Conservation (phyloP, 2,888 invertebrate species). For the Oligia fasciuncula region DNA sequence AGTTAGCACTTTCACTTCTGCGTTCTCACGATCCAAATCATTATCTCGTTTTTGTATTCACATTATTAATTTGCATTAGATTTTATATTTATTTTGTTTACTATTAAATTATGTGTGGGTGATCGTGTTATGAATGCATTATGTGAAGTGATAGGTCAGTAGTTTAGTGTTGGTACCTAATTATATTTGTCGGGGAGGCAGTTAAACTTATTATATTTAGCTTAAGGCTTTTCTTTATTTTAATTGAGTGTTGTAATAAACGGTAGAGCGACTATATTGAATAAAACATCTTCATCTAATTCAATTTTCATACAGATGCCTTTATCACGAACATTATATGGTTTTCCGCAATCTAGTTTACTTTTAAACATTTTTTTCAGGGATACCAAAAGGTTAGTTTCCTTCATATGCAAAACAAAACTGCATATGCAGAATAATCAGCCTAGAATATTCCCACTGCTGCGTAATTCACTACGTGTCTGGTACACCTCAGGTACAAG, state of each 20-base stretch:
- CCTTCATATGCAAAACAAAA: not conserved
- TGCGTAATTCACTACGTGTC: not conserved
- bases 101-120: slow-evolving; percentile 48
- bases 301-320: no score
- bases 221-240: not conserved
- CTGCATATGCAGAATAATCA: not conserved
- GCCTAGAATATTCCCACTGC: not conserved
- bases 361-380: not conserved
- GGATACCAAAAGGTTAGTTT: not conserved
- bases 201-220: slow-evolving; percentile 17
- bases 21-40: slow-evolving; percentile 70
- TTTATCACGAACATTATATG: not conserved
- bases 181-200: slow-evolving; percentile 39
- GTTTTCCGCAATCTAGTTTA: not conserved
- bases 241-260: slow-evolving; percentile 9
- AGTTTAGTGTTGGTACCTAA: slow-evolving; percentile 25
- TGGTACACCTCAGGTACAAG: no score
- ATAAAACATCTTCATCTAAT: not conserved
- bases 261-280: not conserved
- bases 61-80: slow-evolving; percentile 69
- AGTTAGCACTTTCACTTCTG: slow-evolving; percentile 69
- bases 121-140: slow-evolving; percentile 23
- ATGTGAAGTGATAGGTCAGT: slow-evolving; percentile 13
- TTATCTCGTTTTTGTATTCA: slow-evolving; percentile 66
- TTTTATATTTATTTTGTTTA: slow-evolving; percentile 60